A percentile compares a stretch with the other conserved stretches of the same genome.
phyloP scores from a whole-genome alignment of 2,888 invertebrate species.

The Pterostichus madidus region DNA sequence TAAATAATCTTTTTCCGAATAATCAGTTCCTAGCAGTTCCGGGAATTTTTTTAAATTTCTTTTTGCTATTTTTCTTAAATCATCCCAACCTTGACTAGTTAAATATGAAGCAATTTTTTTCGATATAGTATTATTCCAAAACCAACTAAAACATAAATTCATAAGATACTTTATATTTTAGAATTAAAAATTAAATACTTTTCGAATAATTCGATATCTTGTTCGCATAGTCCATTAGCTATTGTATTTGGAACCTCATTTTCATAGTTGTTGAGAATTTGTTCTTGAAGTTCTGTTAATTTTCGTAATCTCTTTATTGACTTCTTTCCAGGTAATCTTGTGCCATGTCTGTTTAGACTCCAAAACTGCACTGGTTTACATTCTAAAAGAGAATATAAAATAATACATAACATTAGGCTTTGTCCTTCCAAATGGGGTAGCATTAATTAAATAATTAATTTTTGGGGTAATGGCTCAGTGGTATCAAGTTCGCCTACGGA shows the following conservation, averaged over 20 bases:
- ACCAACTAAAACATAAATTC: slow-evolving; percentile 78
- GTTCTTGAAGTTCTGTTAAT: slow-evolving; percentile 81
- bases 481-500: too few species aligned
- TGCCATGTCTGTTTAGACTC: slow-evolving; percentile 85
- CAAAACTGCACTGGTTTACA: slow-evolving; percentile 87
- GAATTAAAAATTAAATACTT: slow-evolving; percentile 71
- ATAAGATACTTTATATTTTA: neutral
- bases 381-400: slow-evolving; percentile 77
- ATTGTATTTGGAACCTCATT: slow-evolving; percentile 74
- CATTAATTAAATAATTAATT: too few species aligned
- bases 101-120: slow-evolving; percentile 81
- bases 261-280: slow-evolving; percentile 84
- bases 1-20: slow-evolving; percentile 79
- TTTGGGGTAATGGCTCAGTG: too few species aligned
- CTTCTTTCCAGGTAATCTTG: slow-evolving; percentile 81
- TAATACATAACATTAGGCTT: neutral
- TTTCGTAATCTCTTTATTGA: slow-evolving; percentile 80
- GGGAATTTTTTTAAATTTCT: slow-evolving; percentile 84
- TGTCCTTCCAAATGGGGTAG: too few species aligned
- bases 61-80: slow-evolving; percentile 84
- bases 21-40: slow-evolving; percentile 79
- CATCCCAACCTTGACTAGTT: slow-evolving; percentile 81
- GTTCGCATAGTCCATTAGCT: slow-evolving; percentile 81
- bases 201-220: slow-evolving; percentile 83
- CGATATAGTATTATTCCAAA: slow-evolving; percentile 82